Evolutionary conservation across 2,113 vertebrate genomes (phyloP).

Genomic region (Nibea coibor): DNA sequence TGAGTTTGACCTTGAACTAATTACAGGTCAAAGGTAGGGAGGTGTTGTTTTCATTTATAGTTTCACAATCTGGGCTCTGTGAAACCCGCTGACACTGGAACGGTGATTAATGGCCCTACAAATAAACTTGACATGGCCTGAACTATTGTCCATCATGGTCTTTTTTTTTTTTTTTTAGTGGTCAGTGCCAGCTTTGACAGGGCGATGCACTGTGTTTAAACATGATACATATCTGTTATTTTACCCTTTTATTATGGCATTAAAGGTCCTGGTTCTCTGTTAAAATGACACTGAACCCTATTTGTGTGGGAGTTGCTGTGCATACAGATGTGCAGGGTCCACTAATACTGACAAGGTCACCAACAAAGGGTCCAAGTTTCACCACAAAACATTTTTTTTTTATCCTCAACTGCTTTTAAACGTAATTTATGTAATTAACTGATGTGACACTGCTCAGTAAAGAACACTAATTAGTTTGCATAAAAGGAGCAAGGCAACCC

Average conservation of each 20-base stretch:
- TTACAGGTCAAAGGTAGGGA: slow-evolving; percentile 50
- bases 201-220: slow-evolving; percentile 38
- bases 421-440: slow-evolving; percentile 10
- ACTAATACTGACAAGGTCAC: neutral
- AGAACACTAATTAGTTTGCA: slow-evolving; percentile 23
- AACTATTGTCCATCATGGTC: slow-evolving; percentile 57
- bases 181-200: slow-evolving; percentile 40
- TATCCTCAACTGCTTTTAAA: neutral
- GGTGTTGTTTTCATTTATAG: slow-evolving; percentile 48
- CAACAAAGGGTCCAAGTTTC: neutral
- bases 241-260: slow-evolving; percentile 39
- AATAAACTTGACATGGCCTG: slow-evolving; percentile 70
- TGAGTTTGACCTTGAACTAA: slow-evolving; percentile 57
- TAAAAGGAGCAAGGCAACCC: slow-evolving; percentile 12
- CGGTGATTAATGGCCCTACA: slow-evolving; percentile 69
- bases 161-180: slow-evolving; percentile 42
- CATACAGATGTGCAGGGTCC: neutral
- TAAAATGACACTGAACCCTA: slow-evolving; percentile 1
- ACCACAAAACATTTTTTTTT: neutral
- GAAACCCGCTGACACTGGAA: slow-evolving; percentile 48
- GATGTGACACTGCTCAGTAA: slow-evolving; percentile 8
- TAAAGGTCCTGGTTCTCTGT: slow-evolving; percentile 16
- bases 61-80: slow-evolving; percentile 43
- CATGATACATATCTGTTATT: slow-evolving; percentile 42
- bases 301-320: slow-evolving; percentile 2